These are phyloP conservation scores for Acholoe squamosa DNA, from an alignment of 2,888 invertebrate species.

Conservation along the genomic window DNA sequence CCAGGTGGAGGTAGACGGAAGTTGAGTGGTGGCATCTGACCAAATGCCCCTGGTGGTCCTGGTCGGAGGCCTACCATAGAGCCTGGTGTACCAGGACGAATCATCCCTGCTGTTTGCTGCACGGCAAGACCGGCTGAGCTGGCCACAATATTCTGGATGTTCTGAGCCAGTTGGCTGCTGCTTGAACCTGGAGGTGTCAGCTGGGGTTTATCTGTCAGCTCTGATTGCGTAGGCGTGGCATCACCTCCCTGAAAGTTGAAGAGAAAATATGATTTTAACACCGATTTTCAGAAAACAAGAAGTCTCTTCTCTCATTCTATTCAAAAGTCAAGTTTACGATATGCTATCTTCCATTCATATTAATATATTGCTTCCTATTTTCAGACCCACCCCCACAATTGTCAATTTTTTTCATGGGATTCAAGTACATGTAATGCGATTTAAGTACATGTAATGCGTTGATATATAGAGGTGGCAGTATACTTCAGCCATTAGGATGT, in stretches of 20 bases:
- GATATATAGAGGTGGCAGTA: too few relatives aligned
- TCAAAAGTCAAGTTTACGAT: too few relatives aligned
- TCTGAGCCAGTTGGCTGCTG: constrained; percentile 40
- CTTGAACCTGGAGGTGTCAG: neutral
- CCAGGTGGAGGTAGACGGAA: constrained; percentile 42
- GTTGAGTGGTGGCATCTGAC: constrained; percentile 53
- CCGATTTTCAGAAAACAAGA: too few relatives aligned
- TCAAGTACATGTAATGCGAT: too few relatives aligned
- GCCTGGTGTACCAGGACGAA: neutral
- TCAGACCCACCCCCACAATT: too few relatives aligned
- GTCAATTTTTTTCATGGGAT: too few relatives aligned
- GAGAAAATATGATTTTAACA: too few relatives aligned
- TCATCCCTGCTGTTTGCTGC: constrained; percentile 36
- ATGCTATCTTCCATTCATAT: too few relatives aligned
- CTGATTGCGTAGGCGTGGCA: constrained; percentile 61
- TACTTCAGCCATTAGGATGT: too few relatives aligned
- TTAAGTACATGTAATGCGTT: too few relatives aligned
- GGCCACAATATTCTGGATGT: constrained; percentile 59
- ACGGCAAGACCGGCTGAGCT: constrained; percentile 1
- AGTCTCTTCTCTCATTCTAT: too few relatives aligned
- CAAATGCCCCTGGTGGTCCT: neutral
- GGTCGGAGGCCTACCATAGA: constrained; percentile 32
- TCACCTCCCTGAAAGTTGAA: constrained; percentile 23
- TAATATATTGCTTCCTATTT: too few relatives aligned
- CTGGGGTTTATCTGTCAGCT: constrained; percentile 53